phyloP scores from a whole-genome alignment of 2,797 vertebrate genomes.

The Helarctos malayanus region DNA sequence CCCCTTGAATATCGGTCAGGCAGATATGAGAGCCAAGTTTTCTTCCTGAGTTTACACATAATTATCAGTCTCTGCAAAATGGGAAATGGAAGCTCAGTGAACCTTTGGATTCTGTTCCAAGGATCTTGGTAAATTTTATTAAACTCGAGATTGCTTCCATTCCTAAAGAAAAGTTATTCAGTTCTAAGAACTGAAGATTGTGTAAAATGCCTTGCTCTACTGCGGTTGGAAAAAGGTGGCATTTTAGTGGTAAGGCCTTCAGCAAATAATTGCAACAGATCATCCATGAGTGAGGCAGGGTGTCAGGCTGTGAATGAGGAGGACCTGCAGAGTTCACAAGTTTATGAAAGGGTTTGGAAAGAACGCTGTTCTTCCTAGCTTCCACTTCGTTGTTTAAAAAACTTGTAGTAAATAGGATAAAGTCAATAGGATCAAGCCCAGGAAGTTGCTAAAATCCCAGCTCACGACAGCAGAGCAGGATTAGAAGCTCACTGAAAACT shows the following conservation, averaged over 20 bases:
- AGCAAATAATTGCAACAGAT: background rate
- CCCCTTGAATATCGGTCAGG: background rate
- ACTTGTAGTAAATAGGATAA: background rate
- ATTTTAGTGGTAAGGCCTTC: background rate
- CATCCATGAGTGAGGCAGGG: background rate
- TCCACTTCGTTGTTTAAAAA: background rate
- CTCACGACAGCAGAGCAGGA: background rate
- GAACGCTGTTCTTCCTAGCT: background rate
- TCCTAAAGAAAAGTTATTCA: slow-evolving; percentile 4
- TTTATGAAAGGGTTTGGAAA: background rate
- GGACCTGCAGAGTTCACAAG: background rate
- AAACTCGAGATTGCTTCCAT: background rate
- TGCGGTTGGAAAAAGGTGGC: background rate
- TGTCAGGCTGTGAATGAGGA: background rate
- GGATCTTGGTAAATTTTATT: slow-evolving; percentile 10
- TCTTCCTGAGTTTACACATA: background rate
- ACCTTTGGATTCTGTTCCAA: slow-evolving; percentile 30
- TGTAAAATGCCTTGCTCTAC: slow-evolving; percentile 6
- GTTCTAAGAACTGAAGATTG: slow-evolving; percentile 23
- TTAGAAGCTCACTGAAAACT: background rate
- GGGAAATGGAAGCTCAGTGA: slow-evolving; percentile 29
- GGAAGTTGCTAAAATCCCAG: slow-evolving; percentile 18
- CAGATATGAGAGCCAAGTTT: slow-evolving; percentile 39
- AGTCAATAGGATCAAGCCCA: background rate
- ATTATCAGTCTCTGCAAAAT: slow-evolving; percentile 50